phyloP scores from a whole-genome alignment of 2,113 vertebrate genomes.

The Rhinolophus sinicus region DNA sequence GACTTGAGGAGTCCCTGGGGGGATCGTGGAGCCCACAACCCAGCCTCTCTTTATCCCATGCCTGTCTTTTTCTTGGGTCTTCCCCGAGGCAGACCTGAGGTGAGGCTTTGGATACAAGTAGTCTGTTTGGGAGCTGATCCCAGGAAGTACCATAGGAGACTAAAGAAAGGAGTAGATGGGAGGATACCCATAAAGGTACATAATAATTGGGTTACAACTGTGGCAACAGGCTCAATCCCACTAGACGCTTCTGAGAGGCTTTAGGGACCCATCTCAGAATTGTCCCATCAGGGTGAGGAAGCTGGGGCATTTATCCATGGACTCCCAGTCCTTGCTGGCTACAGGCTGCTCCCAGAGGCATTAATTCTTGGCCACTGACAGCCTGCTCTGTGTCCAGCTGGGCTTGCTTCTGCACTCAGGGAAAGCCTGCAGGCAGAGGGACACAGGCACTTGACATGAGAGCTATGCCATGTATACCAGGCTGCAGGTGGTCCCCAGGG shows the following conservation, averaged over 20 bases:
- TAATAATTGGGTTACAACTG: background rate
- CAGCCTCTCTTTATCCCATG: background rate
- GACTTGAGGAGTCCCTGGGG: background rate
- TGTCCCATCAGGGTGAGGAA: background rate
- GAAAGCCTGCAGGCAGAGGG: background rate
- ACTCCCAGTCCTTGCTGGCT: background rate
- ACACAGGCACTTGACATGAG: fast-evolving
- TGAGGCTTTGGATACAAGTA: background rate
- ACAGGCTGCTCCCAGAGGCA: background rate
- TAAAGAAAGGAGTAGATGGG: too few relatives aligned
- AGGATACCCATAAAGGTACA: fast-evolving
- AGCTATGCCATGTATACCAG: fast-evolving
- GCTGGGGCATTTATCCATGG: too few relatives aligned
- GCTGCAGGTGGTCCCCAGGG: background rate
- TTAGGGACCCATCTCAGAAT: background rate
- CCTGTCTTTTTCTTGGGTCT: background rate
- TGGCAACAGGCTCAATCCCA: background rate
- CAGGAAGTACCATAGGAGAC: background rate
- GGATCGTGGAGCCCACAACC: fast-evolving
- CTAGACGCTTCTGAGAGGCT: background rate
- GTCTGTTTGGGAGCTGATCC: background rate
- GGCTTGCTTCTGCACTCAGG: background rate
- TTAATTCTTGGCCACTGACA: background rate
- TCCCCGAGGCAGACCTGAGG: background rate
- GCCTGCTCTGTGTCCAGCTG: background rate